These are phyloP conservation scores for Brienomyrus brachyistius DNA, from an alignment of 2,113 vertebrate genomes.

Conservation along the genomic window DNA sequence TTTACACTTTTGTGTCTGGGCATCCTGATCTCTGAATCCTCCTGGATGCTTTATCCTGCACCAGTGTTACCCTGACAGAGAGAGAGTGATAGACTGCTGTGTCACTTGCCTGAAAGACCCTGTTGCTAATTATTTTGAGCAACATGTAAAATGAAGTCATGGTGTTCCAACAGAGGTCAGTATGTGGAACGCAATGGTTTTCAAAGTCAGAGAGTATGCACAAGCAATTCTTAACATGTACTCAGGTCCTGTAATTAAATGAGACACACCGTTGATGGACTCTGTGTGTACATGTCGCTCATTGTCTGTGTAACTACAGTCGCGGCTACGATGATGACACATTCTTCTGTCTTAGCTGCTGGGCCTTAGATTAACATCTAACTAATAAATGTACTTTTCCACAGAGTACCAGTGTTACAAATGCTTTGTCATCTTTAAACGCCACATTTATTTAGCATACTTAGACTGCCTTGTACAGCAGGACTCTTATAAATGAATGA, in stretches of 20 bases:
- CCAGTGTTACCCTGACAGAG: not conserved
- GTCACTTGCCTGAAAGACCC: slow-evolving; percentile 40
- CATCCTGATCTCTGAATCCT: slow-evolving; percentile 34
- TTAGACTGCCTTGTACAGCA: not conserved
- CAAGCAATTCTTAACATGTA: slow-evolving; percentile 44
- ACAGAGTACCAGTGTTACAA: slow-evolving; percentile 30
- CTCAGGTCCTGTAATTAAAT: slow-evolving; percentile 48
- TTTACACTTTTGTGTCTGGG: slow-evolving; percentile 33
- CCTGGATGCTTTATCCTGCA: slow-evolving; percentile 5
- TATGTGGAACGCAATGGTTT: slow-evolving; percentile 51
- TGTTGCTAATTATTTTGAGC: slow-evolving; percentile 57
- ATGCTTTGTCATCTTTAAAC: slow-evolving; percentile 34
- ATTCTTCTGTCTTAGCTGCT: slow-evolving; percentile 32
- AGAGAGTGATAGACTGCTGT: not conserved
- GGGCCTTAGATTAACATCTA: slow-evolving; percentile 37
- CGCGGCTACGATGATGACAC: slow-evolving; percentile 41
- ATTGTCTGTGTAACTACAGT: slow-evolving; percentile 43
- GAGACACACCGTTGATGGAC: slow-evolving; percentile 41
- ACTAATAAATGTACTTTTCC: slow-evolving; percentile 31
- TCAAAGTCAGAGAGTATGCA: slow-evolving; percentile 48
- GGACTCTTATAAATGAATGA: not conserved
- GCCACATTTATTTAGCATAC: not conserved
- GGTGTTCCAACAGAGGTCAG: slow-evolving; percentile 52
- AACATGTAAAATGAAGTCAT: slow-evolving; percentile 61
- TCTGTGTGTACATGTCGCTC: slow-evolving; percentile 41